phyloP scores from a whole-genome alignment of 2,113 vertebrate genomes.

The Mobula hypostoma region DNA sequence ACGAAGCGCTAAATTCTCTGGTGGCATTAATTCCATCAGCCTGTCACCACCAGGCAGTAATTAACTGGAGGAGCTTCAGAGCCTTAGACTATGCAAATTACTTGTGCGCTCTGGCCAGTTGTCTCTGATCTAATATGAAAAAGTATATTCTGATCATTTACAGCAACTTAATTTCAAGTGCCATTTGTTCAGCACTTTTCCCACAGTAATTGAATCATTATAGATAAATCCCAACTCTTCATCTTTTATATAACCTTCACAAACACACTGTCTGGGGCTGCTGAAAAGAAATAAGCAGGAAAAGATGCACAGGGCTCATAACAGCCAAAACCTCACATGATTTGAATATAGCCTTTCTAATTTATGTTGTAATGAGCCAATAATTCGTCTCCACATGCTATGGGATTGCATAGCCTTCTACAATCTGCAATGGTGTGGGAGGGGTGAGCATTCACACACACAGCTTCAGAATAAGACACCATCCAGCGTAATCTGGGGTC shows the following conservation, averaged over 20 bases:
- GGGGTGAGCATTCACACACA: not conserved
- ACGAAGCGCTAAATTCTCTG: constrained; percentile 37
- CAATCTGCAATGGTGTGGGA: not conserved
- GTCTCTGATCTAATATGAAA: constrained; percentile 30
- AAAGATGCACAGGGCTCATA: not conserved
- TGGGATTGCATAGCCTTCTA: not conserved
- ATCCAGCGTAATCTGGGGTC: no score
- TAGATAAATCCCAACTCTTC: constrained; percentile 31
- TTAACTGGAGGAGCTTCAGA: constrained; percentile 45
- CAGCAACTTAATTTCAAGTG: constrained; percentile 33
- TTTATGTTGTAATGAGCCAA: constrained; percentile 23
- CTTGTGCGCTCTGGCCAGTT: constrained; percentile 38
- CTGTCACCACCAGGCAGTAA: constrained; percentile 45
- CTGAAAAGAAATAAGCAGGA: not conserved
- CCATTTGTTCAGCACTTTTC: constrained; percentile 21
- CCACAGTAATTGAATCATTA: constrained; percentile 20
- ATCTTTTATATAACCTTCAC: constrained; percentile 21
- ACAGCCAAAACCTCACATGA: not conserved
- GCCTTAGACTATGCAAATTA: constrained; percentile 41
- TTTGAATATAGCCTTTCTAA: constrained; percentile 19
- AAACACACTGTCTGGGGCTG: not conserved
- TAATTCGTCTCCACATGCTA: not conserved
- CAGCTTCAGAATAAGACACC: not conserved
- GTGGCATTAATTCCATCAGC: constrained; percentile 35
- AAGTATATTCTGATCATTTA: constrained; percentile 36